These are phyloP conservation scores for Phrixothrix hirtus DNA, from an alignment of 2,888 invertebrate species.

Conservation along the genomic window DNA sequence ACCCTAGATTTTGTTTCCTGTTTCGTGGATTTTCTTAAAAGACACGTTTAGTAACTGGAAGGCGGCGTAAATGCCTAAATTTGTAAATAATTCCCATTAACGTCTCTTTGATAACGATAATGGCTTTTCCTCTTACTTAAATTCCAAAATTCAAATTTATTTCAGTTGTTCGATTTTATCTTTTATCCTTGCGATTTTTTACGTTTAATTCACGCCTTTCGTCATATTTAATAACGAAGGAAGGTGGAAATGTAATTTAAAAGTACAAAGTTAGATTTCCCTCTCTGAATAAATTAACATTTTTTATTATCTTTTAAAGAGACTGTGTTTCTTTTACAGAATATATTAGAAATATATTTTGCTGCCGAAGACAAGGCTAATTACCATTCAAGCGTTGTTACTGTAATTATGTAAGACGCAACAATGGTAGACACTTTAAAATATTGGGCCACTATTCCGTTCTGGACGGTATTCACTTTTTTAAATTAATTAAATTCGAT, in stretches of 20 bases:
- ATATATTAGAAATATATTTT: conserved; percentile 4
- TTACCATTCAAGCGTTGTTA: conserved; percentile 27
- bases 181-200: not conserved
- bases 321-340: not conserved
- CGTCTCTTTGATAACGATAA: not conserved
- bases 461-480: conserved; percentile 2
- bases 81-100: not conserved
- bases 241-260: not conserved
- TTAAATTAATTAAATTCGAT: not conserved
- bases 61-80: not conserved
- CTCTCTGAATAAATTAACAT: conserved; percentile 16
- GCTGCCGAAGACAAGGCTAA: conserved; percentile 19
- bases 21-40: not conserved
- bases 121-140: not conserved
- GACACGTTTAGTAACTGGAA: not conserved
- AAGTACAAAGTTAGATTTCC: conserved; percentile 4
- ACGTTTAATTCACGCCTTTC: not conserved
- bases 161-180: not conserved
- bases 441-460: no score
- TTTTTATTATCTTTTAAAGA: conserved; percentile 6
- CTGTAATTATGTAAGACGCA: conserved; percentile 16
- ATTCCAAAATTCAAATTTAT: not conserved
- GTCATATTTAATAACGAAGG: not conserved
- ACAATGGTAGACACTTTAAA: conserved; percentile 25
- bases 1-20: conserved; percentile 1